Conservation (phyloP, 2,113 vertebrate species). For the Brachypodius melanocephalos region DNA sequence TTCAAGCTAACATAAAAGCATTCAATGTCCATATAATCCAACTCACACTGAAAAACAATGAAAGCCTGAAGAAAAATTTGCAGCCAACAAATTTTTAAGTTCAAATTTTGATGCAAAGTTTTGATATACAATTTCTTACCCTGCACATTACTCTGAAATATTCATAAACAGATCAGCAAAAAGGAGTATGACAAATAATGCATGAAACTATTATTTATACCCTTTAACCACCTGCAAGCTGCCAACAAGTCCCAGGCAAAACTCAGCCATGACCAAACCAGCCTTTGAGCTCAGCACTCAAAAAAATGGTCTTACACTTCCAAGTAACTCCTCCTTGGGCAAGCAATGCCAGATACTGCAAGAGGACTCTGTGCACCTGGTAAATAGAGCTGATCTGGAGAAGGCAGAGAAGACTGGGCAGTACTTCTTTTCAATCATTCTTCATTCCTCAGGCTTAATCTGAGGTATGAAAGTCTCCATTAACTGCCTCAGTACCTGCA, state of each 20-base stretch:
- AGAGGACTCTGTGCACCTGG: background rate
- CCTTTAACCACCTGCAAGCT: background rate
- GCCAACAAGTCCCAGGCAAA: background rate
- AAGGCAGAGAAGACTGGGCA: background rate
- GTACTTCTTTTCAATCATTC: background rate
- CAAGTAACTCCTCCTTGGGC: background rate
- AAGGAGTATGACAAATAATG: background rate
- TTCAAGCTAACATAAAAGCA: background rate
- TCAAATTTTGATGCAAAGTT: background rate
- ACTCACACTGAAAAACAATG: background rate
- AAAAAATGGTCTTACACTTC: background rate
- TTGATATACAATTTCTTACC: background rate
- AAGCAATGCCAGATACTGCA: background rate
- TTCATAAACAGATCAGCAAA: background rate
- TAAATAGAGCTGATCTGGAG: background rate
- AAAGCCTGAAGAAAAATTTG: background rate
- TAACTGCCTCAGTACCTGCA: background rate
- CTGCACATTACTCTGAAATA: background rate
- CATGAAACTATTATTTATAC: background rate
- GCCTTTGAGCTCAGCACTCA: background rate
- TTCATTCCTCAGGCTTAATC: background rate
- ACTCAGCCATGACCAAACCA: background rate
- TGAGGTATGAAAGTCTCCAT: background rate
- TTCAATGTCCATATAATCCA: background rate
- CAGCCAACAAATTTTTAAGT: background rate